Conservation (phyloP, 2,888 invertebrate species). For the Hydrotaea cyrtoneurina region DNA sequence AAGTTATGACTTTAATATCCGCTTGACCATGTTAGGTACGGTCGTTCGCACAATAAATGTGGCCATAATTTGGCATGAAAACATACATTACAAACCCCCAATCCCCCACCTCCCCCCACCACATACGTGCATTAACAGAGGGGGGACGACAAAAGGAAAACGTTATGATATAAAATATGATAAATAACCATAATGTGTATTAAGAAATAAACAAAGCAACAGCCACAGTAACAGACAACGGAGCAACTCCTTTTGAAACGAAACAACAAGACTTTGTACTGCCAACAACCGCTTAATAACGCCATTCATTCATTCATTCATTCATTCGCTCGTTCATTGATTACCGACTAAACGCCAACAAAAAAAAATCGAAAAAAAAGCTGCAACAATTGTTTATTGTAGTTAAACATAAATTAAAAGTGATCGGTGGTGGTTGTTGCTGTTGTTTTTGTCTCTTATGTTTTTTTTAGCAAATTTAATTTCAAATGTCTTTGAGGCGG, state of each 20-base stretch:
- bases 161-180: slow-evolving; percentile 50
- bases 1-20: slow-evolving; percentile 62
- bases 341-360: background rate
- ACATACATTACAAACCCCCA: slow-evolving; percentile 34
- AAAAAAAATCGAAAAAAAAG: no score
- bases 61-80: slow-evolving; percentile 58
- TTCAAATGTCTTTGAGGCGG: slow-evolving; percentile 56
- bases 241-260: background rate
- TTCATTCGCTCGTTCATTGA: background rate
- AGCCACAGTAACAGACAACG: no score
- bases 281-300: background rate
- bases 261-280: background rate
- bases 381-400: slow-evolving; percentile 30
- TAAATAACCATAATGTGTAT: slow-evolving; percentile 48
- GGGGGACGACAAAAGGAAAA: slow-evolving; percentile 34
- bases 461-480: slow-evolving; percentile 59
- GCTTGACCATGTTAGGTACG: background rate
- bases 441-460: no score
- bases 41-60: slow-evolving; percentile 47
- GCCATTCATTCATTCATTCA: slow-evolving; percentile 1
- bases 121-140: slow-evolving; percentile 6
- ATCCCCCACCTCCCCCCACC: background rate
- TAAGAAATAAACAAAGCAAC: background rate
- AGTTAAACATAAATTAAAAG: slow-evolving; percentile 53
- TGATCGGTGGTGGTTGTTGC: background rate